Evolutionary conservation across 2,113 vertebrate species (phyloP), one percentile per base, ranked within the genome.

Genomic region (Chunga burmeisteri): DNA sequence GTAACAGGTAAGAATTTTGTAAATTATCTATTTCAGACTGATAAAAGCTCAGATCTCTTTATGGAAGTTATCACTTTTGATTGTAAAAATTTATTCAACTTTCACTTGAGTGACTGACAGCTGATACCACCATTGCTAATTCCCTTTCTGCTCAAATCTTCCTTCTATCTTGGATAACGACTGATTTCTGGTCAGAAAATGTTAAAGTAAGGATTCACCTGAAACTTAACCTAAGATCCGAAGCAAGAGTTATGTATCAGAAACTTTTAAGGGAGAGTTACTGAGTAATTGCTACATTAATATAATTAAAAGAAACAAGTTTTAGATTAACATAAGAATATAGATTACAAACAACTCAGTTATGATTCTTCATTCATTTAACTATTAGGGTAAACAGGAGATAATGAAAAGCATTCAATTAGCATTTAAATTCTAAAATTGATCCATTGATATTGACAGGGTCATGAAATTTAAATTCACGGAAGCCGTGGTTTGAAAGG

Each of bases 1-100:
- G 17, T 88, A 85, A 63, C 50, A 86, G 97, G 96, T 97, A 96
- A 97, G 96, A 70, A 49, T 92, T 92, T 70, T 94, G 50, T 81
- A 56, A 94, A 86, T 91, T 86, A 30, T 78, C 13, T 74, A 11
- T 88, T 93, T 88, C 34, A 67, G 30, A 49, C 10, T 12, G 18
- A 42, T 63, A 58, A 70, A 21, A 78, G 10, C 42, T 90, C n/a
- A 56, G 47, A 63, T 53, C 1, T 86, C 26, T 72, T 71, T 79
- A 82, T 4, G 40, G 10, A 53, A 49, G 5, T 81, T 78, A 59
- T 81, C 16, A 27, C 5, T 59, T 89, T 21, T 40, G 18, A 10
- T 11, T 68, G 13, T n/a, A 65, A 58, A 75, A 50, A 61, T 29
- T 8, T 50, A 61, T 66, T 84, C 10, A 38, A 23, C 38, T 72